Evolutionary conservation across 2,888 invertebrate genomes (phyloP).

Genomic region (Lamellibrachia columna): DNA sequence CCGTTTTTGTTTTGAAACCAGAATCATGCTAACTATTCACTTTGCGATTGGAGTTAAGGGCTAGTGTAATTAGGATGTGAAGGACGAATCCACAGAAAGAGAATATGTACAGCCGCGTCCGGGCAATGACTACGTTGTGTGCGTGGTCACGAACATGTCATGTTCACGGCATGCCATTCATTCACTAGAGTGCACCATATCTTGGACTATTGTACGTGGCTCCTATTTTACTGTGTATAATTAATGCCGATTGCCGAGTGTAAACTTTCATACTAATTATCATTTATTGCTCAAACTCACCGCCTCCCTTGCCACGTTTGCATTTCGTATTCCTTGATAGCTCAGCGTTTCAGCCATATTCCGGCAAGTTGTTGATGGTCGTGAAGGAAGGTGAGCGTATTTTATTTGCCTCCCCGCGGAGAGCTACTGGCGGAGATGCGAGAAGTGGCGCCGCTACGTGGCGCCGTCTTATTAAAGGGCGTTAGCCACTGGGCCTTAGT

Average conservation of each 20-base stretch:
- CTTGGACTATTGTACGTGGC: background rate
- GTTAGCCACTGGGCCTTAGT: no score
- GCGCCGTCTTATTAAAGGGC: no score
- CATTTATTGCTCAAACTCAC: slow-evolving; percentile 45
- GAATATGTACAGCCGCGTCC: no score
- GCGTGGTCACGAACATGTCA: no score
- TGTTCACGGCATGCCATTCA: background rate
- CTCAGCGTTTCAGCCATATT: slow-evolving; percentile 55
- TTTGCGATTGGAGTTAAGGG: no score
- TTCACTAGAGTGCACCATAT: background rate
- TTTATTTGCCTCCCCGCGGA: background rate
- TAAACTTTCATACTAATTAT: background rate
- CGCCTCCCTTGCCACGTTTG: slow-evolving; percentile 64
- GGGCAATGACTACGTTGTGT: no score
- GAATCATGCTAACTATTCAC: no score
- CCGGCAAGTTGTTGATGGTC: slow-evolving; percentile 6
- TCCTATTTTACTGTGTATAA: no score
- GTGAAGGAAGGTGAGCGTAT: background rate
- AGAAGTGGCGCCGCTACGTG: background rate
- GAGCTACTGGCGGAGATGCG: background rate
- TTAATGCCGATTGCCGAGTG: background rate
- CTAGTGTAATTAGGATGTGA: no score
- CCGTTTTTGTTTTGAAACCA: no score
- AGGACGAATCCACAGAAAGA: no score
- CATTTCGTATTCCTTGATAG: slow-evolving; percentile 62